Percentiles rank a stretch among this genome's conserved stretches.
These are phyloP conservation scores for Cromileptes altivelis DNA, from an alignment of 2,113 vertebrate species.

Conservation along the genomic window DNA sequence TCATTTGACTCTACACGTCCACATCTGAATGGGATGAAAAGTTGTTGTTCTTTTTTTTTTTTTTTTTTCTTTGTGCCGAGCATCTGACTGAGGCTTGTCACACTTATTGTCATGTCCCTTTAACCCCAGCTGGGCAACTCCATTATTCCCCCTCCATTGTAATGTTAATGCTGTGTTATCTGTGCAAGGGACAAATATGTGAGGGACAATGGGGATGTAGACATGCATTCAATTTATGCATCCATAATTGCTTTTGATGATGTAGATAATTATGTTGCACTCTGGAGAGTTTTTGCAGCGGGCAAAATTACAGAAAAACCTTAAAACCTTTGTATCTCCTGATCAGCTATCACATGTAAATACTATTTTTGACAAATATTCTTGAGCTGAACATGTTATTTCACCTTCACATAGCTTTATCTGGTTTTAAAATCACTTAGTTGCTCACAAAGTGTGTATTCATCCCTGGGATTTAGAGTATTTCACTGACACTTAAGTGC, in stretches of 20 bases:
- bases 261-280: conserved; percentile 82
- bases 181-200: conserved; percentile 79
- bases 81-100: conserved; percentile 71
- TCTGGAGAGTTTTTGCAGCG: conserved; percentile 57
- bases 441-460: conserved; percentile 11
- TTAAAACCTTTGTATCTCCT: conserved; percentile 38
- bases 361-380: conserved; percentile 27
- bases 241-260: conserved; percentile 83
- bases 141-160: conserved; percentile 81
- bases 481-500: background rate
- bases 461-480: background rate
- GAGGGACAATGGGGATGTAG: conserved; percentile 78
- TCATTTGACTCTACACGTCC: conserved; percentile 64
- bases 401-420: background rate
- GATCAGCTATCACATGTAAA: conserved; percentile 45
- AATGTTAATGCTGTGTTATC: conserved; percentile 83
- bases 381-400: background rate
- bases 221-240: conserved; percentile 81
- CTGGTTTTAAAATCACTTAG: conserved; percentile 21
- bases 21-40: conserved; percentile 58
- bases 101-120: conserved; percentile 75
- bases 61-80: conserved; percentile 2
- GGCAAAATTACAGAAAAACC: conserved; percentile 52
- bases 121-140: conserved; percentile 78
- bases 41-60: conserved; percentile 37